phyloP scores from a whole-genome alignment of 1,140 invertebrate genomes.

The Drosophila quadrilineata region DNA sequence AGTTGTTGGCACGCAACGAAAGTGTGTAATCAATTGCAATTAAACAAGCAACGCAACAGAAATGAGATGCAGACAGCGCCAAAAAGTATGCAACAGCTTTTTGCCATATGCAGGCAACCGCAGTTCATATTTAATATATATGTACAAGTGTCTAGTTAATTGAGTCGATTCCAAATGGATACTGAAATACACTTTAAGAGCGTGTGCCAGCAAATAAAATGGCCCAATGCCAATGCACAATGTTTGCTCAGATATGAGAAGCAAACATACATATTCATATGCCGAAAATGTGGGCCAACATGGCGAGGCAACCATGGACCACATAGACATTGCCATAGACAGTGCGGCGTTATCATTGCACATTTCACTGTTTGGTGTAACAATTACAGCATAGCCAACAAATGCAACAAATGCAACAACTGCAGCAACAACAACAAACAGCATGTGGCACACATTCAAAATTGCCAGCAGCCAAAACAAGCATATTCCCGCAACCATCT shows the following conservation, averaged over 20 bases:
- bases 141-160: slow-evolving; percentile 36
- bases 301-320: not conserved
- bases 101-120: not conserved
- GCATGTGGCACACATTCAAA: slow-evolving; percentile 76
- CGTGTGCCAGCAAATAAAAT: slow-evolving; percentile 10
- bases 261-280: not conserved
- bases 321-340: slow-evolving; percentile 36
- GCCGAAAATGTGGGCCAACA: slow-evolving; percentile 31
- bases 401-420: slow-evolving; percentile 44
- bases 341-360: slow-evolving; percentile 71
- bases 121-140: slow-evolving; percentile 4
- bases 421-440: slow-evolving; percentile 36
- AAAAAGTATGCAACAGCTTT: slow-evolving; percentile 33
- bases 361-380: slow-evolving; percentile 75
- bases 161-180: slow-evolving; percentile 2
- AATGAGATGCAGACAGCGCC: not conserved
- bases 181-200: slow-evolving; percentile 15
- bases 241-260: slow-evolving; percentile 4
- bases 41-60: slow-evolving; percentile 11
- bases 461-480: slow-evolving; percentile 71
- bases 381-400: slow-evolving; percentile 72
- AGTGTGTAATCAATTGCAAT: slow-evolving; percentile 40
- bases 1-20: slow-evolving; percentile 28
- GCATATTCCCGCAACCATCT: slow-evolving; percentile 32
- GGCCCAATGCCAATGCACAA: slow-evolving; percentile 29